Conservation (phyloP, 2,797 vertebrate species). For the Nasua narica region DNA sequence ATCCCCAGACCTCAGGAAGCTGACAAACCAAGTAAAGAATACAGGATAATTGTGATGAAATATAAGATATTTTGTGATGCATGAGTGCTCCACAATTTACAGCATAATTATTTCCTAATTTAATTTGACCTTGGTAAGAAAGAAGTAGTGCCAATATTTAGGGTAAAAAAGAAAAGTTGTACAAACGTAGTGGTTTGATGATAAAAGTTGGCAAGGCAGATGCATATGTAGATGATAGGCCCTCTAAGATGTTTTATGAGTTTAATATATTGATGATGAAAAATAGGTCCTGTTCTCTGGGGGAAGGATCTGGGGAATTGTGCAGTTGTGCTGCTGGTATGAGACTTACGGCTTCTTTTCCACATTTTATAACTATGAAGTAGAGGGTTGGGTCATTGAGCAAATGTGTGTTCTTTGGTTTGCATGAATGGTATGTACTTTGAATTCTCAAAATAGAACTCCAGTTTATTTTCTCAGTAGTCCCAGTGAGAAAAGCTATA, state of each 20-base stretch:
- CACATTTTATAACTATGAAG: constrained; percentile 64
- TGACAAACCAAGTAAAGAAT: background rate
- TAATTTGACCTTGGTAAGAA: constrained; percentile 15
- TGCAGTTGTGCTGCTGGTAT: background rate
- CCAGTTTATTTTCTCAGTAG: constrained; percentile 72
- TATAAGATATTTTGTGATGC: background rate
- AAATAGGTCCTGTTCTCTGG: background rate
- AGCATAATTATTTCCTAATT: background rate
- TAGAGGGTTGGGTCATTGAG: constrained; percentile 31
- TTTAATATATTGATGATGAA: background rate
- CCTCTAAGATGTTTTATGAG: background rate
- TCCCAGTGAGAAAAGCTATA: constrained; percentile 55
- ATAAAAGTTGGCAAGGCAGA: background rate
- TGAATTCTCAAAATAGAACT: constrained; percentile 74
- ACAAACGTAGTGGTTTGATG: background rate
- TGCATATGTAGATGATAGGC: background rate
- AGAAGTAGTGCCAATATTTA: background rate
- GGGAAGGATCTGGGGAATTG: background rate
- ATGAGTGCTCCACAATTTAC: background rate
- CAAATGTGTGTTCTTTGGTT: constrained; percentile 56
- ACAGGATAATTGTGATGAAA: background rate
- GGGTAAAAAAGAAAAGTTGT: background rate
- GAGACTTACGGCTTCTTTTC: constrained; percentile 12
- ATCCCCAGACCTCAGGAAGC: background rate
- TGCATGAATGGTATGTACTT: constrained; percentile 76